Evolutionary conservation across 2,797 vertebrate genomes (phyloP).

Genomic region (Propithecus perrieri): DNA sequence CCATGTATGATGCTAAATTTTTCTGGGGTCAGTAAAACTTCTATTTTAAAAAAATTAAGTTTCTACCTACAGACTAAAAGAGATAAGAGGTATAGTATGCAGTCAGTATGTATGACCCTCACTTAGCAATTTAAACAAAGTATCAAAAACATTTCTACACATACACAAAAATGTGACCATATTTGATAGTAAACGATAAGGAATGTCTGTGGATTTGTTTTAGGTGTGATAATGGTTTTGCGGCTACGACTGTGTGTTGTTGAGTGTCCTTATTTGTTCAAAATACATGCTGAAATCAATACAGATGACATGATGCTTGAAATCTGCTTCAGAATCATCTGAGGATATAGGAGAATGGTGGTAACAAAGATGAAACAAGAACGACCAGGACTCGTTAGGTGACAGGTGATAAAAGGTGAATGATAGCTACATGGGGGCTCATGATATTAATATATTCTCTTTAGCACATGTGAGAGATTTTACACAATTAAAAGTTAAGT

Average conservation of each 20-base stretch:
- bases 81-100: neutral
- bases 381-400: neutral
- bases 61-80: neutral
- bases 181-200: neutral
- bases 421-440: neutral
- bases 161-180: neutral
- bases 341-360: neutral
- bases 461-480: neutral
- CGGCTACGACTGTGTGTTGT: neutral
- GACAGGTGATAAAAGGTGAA: neutral
- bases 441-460: neutral
- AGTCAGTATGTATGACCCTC: neutral
- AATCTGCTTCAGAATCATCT: conserved; percentile 27
- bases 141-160: neutral
- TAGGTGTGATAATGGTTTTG: neutral
- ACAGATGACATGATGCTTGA: neutral
- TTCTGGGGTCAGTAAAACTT: neutral
- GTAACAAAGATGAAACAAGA: neutral
- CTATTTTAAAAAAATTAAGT: neutral
- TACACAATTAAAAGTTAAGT: neutral
- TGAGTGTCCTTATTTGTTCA: neutral
- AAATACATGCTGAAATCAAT: neutral
- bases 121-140: neutral
- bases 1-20: neutral
- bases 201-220: neutral